Evolutionary conservation across 2,797 vertebrate genomes (phyloP), one percentile per base, ranked within the genome.

Genomic region (Dipus sagitta): DNA sequence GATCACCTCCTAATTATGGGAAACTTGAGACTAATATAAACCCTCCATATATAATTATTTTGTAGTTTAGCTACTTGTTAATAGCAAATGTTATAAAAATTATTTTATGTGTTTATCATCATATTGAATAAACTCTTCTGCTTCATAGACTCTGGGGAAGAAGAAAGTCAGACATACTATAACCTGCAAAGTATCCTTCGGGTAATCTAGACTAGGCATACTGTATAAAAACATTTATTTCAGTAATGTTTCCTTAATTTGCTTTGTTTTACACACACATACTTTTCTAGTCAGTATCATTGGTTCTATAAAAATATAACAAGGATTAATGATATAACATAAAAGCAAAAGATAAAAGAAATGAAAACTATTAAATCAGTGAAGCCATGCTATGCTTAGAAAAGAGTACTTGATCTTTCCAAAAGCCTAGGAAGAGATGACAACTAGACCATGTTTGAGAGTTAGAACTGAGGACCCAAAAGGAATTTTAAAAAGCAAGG

Each of bases 301-400:
- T 91, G 34, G 8, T 30, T 65, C 17, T 71, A 83, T 70, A 86
- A 81, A 86, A 28, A 89, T 75, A 78, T 42, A 85, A 3, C 4
- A 77, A 84, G 17, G 65, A 83, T 95, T 88, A 92, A 87, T 95
- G 86, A 77, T 78, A 85, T 60, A 58, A 65, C 30, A 83, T 92
- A 91, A 91, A 86, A 91, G 21, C 12, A 60, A 94, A 91, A 89
- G 52, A 93, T 94, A 86, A 88, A 96, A 91, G 13, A 90, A 86
- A 81, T 91, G 15, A 84, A 94, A 85, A 82, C 52, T 82, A 79
- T 87, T 89, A 67, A 75, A 71, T 89, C 34, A 72, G 11, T 80
- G 78, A 88, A 67, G 4, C 85, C 81, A 72, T 72, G 62, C 42
- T 67, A 38, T 76, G 58, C 28, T 21, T 38, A 58, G 21, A 91